These are phyloP conservation scores for Callyntrura sp. DNA, from an alignment of 2,888 invertebrate genomes.

Conservation along the genomic window DNA sequence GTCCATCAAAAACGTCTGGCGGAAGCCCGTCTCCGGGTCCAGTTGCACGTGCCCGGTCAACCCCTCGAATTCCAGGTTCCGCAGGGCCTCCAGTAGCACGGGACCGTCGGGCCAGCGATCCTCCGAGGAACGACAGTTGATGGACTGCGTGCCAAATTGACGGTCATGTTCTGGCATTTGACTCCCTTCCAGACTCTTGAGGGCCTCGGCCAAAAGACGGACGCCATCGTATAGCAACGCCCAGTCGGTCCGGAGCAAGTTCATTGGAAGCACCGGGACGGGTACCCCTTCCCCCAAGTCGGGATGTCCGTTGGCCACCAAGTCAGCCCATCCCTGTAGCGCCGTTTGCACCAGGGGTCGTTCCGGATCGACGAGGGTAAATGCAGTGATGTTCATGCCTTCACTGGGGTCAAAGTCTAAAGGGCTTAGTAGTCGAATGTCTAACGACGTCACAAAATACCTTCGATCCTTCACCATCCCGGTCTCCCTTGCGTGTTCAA, in stretches of 20 bases:
- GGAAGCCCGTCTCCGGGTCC: conserved; percentile 92
- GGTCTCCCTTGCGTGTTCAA: conserved; percentile 81
- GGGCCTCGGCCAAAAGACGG: conserved; percentile 95
- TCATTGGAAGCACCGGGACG: background rate
- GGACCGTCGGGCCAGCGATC: conserved; percentile 98
- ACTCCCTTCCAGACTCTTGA: conserved; percentile 95
- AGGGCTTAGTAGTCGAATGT: conserved; percentile 95
- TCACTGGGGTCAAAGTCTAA: conserved; percentile 98
- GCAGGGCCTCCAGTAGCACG: conserved; percentile 98
- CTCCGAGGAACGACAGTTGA: conserved; percentile 90
- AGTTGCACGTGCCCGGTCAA: conserved; percentile 96
- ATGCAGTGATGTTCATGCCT: conserved; percentile 95
- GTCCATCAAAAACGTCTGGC: conserved; percentile 96
- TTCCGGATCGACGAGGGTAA: conserved; percentile 94
- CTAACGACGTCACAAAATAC: conserved; percentile 85
- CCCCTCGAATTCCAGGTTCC: conserved; percentile 97
- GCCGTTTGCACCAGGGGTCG: conserved; percentile 92
- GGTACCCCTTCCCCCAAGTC: background rate
- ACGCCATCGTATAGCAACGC: conserved; percentile 99
- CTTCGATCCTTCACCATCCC: conserved; percentile 82
- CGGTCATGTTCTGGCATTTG: conserved; percentile 1
- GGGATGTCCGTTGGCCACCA: conserved; percentile 75
- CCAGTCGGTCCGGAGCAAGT: conserved; percentile 92
- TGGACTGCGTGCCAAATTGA: conserved; percentile 88
- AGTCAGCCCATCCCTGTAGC: conserved; percentile 89